Evolutionary conservation across 2,113 vertebrate genomes (phyloP), one percentile per base, ranked within the genome.

Genomic region (Phyllostomus discolor): DNA sequence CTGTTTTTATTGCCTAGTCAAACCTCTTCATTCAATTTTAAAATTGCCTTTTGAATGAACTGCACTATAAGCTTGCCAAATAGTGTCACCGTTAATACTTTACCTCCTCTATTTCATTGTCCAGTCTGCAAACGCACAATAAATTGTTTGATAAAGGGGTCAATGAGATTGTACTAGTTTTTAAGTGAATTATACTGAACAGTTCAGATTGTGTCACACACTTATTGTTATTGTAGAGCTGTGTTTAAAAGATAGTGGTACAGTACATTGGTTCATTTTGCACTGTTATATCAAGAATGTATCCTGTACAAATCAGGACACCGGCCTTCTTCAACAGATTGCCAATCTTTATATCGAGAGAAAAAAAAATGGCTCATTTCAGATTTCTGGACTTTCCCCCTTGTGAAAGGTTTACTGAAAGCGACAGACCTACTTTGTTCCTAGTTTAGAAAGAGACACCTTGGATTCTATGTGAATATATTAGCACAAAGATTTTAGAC

Each of bases 11-110:
- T 99, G 99, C 99, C 99, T 99, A 99, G 99, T 99, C 99, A 99
- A 99, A 99, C 99, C 99, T 99, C 98, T 98, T 99, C 98, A 99
- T 99, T 99, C 99, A 99, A 99, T 99, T 99, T 99, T 99, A 99
- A 99, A 99, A 99, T 99, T 99, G 99, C 99, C 99, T 99, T 99
- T 99, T 99, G 99, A 99, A 99, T 99, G 99, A 99, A 98, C 98
- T 98, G 98, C 97, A 96, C 98, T 98, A 98, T 79, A 97, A 99
- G 99, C 98, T 98, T 98, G 98, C 98, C 98, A 98, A 98, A 98
- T 98, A 98, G 98, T 98, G 98, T 98, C 99, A 98, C 99, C 98
- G 96, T 98, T 99, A 99, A 99, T 99, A 99, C 99, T 98, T 99
- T 98, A 94, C 98, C 99, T 98, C 98, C 97, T 98, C 98, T 98